Evolutionary conservation across 2,113 vertebrate genomes (phyloP), one percentile per base, ranked within the genome.

Genomic region (Scomber colias): DNA sequence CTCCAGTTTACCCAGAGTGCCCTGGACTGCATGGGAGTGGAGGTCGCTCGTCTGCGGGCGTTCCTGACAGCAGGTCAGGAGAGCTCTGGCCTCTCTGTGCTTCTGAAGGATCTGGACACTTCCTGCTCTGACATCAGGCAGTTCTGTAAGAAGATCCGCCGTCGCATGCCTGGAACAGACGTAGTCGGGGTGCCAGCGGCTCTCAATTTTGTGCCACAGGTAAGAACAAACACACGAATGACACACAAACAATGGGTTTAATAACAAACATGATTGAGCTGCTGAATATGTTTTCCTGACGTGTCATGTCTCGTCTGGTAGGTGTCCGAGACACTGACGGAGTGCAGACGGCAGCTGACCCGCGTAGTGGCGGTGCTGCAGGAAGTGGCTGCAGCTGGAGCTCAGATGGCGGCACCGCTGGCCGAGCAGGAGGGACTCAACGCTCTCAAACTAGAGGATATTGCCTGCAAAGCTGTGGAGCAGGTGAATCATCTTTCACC

Each of bases 131-230:
- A 99, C 75, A 95, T 97, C 79, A 95, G 94, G 44, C 98, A 99
- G 93, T 99, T 99, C 95, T 99, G 98, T 85, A 99, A 99, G 94
- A 99, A 99, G 94, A 98, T 99, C 86, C 92, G 98, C 8, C 97
- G 98, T 51, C 96, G 98, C 56, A 99, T 99, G 97, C 98, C 98
- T 0, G 97, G 97, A 49, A 98, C 97, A 0, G 97, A 98, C 0
- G 97, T 97, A 0, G 96, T 96, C 0, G 98, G 98, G 3, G 98
- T 96, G 15, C 97, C 98, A 0, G 95, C 96, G 0, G 97, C 98
- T 0, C 95, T 99, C 64, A 94, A 89, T 81, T 99, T 97, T 1
- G 96, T 94, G 53, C 64, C 69, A 16, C 74, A 83, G 93, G 93
- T 93, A 71, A 19, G 16, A 67, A 71, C 15, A 62, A 1, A 50